Evolutionary conservation across 2,888 invertebrate genomes (phyloP).

Genomic region (Octodonta nipae): DNA sequence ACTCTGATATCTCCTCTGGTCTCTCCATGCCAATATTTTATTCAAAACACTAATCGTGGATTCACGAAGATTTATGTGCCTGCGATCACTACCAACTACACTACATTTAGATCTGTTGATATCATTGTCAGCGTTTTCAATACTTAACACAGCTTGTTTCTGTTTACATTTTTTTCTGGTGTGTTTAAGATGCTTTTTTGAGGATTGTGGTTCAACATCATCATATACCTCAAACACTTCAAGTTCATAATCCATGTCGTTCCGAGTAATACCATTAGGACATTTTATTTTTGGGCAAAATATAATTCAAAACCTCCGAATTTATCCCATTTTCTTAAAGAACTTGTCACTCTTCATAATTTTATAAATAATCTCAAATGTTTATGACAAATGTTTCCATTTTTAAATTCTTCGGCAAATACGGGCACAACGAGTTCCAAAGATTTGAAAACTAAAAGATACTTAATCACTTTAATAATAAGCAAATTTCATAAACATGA

Average conservation of each 20-base stretch:
- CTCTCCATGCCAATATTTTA: constrained; percentile 36
- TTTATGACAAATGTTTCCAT: too few relatives aligned
- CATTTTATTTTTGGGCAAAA: constrained; percentile 1
- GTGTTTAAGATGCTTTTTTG: constrained; percentile 31
- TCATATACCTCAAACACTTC: constrained; percentile 39
- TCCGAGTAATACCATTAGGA: constrained; percentile 7
- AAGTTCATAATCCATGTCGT: constrained; percentile 38
- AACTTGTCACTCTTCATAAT: too few relatives aligned
- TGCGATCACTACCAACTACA: constrained; percentile 27
- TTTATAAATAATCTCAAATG: too few relatives aligned
- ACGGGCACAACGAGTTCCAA: too few relatives aligned
- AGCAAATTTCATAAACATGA: too few relatives aligned
- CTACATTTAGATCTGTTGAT: constrained; percentile 30
- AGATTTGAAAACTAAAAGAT: too few relatives aligned
- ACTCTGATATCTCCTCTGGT: constrained; percentile 35
- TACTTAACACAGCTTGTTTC: constrained; percentile 21
- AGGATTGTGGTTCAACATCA: constrained; percentile 29
- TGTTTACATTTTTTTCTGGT: constrained; percentile 36
- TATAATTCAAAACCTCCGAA: too few relatives aligned
- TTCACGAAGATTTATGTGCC: constrained; percentile 43
- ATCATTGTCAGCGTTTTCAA: constrained; percentile 27
- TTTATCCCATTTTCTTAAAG: too few relatives aligned
- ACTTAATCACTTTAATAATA: too few relatives aligned
- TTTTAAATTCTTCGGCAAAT: too few relatives aligned
- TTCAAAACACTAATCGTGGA: constrained; percentile 43